Percentiles rank a stretch among this genome's conserved stretches.
Evolutionary conservation across 2,888 invertebrate species (phyloP).

Genomic region (Globia sparganii): DNA sequence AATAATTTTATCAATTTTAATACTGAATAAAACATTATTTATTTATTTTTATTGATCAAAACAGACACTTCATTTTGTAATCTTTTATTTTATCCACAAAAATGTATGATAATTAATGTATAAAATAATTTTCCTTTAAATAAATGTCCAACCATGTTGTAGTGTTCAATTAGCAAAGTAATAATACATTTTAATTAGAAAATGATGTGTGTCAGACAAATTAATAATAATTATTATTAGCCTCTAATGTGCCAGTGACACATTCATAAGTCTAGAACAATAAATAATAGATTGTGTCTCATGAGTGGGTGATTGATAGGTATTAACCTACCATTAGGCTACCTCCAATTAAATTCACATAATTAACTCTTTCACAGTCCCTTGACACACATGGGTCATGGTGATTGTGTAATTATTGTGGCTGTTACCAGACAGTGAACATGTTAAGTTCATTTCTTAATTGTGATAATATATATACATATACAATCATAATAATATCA

Average conservation of each 20-base stretch:
- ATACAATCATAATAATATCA: no score
- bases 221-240: background rate
- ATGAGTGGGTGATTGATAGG: background rate
- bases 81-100: background rate
- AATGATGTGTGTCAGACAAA: background rate
- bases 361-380: background rate
- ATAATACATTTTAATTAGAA: slow-evolving; percentile 1
- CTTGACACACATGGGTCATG: background rate
- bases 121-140: background rate
- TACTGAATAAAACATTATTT: no score
- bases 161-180: slow-evolving; percentile 18
- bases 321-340: no score
- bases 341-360: slow-evolving; percentile 4
- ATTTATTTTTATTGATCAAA: background rate
- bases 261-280: background rate
- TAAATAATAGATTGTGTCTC: background rate
- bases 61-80: background rate
- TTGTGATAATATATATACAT: no score
- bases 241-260: background rate
- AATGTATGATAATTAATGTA: background rate
- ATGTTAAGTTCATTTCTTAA: slow-evolving; percentile 8
- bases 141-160: background rate
- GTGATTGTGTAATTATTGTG: background rate
- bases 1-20: no score
- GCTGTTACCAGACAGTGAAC: background rate